Base-by-base conservation (phyloP, 2,888 invertebrate genomes). In the Drosophila mimica region DNA sequence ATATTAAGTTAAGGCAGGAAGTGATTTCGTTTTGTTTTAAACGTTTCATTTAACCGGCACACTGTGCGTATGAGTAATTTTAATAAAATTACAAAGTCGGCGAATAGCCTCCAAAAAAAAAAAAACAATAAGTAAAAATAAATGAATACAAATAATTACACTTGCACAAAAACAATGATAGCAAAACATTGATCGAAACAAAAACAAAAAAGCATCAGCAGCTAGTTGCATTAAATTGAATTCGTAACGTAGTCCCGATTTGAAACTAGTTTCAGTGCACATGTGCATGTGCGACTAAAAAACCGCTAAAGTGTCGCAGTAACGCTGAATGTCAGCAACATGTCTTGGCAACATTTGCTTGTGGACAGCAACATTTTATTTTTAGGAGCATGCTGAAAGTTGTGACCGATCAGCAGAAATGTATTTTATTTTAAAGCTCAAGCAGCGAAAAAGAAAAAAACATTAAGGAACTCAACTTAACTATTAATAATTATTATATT, bases 261-360 rank as follows among this genome's bases (percentile, higher is more conserved):
- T 54, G 61, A 89, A 86, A 89, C 85, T 83, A 83, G 85, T 86
- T 86, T 86, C 73, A 89, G 73, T 87, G 79, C 84, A 89, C 87
- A 85, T 89, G 84, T 82, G 71, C 87, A 71, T 67, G 69, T 60
- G 61, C 67, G 36, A 51, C 17, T 56, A 60, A 34, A 67, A 67
- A 65, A 17, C 40, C 28, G 56, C 57, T 59, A 68, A 63, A 54
- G 69, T 33, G 40, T 36, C 49, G 54, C 60, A 70, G 64, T 49
- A 54, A 53, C 33, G 68, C 65, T 70, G 67, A 64, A 51, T 49
- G 60, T 40, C 60, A 43, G 82, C 82, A 82, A 77, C 80, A 76
- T 70, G 61, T 53, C 20, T 62, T 31, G 31, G 78, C 77, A 72
- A 67, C 73, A 77, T 76, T 58, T 60, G n/a, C 30, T 43, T 57